Percentiles rank a stretch among this genome's conserved stretches.
phyloP scores from a whole-genome alignment of 2,888 invertebrate genomes.

The Oegoconia quadripuncta region DNA sequence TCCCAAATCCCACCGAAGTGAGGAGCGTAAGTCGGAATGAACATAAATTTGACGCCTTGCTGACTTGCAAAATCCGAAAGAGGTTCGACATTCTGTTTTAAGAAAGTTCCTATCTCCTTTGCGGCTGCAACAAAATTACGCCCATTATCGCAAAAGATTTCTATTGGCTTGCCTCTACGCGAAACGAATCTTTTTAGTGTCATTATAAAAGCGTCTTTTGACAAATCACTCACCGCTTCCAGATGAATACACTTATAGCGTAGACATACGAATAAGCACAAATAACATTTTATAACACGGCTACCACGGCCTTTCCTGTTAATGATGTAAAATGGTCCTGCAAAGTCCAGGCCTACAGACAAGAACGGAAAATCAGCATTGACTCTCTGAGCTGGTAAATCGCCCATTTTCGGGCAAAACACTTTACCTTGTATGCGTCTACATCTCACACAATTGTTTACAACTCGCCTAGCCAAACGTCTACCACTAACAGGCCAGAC shows the following conservation, averaged over 20 bases:
- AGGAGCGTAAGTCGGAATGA: slow-evolving; percentile 17
- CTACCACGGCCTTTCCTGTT: slow-evolving; percentile 21
- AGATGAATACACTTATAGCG: slow-evolving; percentile 18
- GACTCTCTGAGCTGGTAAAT: slow-evolving; percentile 9
- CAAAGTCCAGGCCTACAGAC: slow-evolving; percentile 9
- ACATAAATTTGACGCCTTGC: slow-evolving; percentile 17
- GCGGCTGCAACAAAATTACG: slow-evolving; percentile 16
- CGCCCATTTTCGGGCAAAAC: slow-evolving; percentile 7
- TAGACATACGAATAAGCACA: slow-evolving; percentile 25
- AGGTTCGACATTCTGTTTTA: slow-evolving; percentile 5
- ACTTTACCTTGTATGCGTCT: slow-evolving; percentile 11
- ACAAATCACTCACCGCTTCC: slow-evolving; percentile 19
- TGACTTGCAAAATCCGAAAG: slow-evolving; percentile 14
- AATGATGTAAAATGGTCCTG: slow-evolving; percentile 13
- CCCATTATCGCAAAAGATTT: slow-evolving; percentile 18
- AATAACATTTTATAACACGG: slow-evolving; percentile 18
- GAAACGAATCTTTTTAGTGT: no score
- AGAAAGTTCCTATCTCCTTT: slow-evolving; percentile 10
- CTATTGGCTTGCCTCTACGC: slow-evolving; percentile 16
- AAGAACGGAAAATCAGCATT: slow-evolving; percentile 19
- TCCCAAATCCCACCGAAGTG: slow-evolving; percentile 21
- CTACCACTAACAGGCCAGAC: slow-evolving; percentile 20
- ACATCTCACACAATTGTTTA: slow-evolving; percentile 17
- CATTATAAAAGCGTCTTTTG: slow-evolving; percentile 13
- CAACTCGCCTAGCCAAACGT: slow-evolving; percentile 15